Conservation (phyloP, 2,888 invertebrate genomes). For the Lepidocyrtoides sp. region DNA sequence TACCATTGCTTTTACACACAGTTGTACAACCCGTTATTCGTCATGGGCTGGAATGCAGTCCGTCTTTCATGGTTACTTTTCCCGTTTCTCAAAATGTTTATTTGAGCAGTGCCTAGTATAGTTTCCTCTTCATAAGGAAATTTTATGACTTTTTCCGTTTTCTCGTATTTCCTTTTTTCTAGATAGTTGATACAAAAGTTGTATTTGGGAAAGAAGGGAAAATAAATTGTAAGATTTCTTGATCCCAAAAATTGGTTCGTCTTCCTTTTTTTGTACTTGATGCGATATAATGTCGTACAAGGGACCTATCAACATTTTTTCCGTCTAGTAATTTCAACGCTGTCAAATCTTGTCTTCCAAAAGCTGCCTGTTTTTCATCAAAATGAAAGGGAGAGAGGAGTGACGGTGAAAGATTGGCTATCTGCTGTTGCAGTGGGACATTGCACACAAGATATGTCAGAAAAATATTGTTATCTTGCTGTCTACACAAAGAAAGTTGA, state of each 20-base stretch:
- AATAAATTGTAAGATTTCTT: slow-evolving; percentile 53
- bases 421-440: slow-evolving; percentile 39
- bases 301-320: too few species aligned
- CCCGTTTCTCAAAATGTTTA: slow-evolving; percentile 20
- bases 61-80: slow-evolving; percentile 22
- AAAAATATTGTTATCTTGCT: not conserved
- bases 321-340: slow-evolving; percentile 20
- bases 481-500: not conserved
- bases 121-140: slow-evolving; percentile 11
- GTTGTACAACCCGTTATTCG: not conserved
- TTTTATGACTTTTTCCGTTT: slow-evolving; percentile 70
- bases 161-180: slow-evolving; percentile 22
- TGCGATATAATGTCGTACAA: too few species aligned
- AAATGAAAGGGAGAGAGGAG: slow-evolving; percentile 53
- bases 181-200: slow-evolving; percentile 42
- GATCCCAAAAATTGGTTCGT: not conserved
- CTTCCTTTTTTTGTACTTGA: too few species aligned
- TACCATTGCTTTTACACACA: not conserved
- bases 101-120: not conserved
- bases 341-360: slow-evolving; percentile 5
- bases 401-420: slow-evolving; percentile 60
- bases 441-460: slow-evolving; percentile 21
- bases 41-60: not conserved
- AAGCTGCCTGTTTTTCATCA: slow-evolving; percentile 53
- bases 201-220: slow-evolving; percentile 37